phyloP scores from a whole-genome alignment of 2,797 vertebrate species.

The Scyliorhinus canicula region DNA sequence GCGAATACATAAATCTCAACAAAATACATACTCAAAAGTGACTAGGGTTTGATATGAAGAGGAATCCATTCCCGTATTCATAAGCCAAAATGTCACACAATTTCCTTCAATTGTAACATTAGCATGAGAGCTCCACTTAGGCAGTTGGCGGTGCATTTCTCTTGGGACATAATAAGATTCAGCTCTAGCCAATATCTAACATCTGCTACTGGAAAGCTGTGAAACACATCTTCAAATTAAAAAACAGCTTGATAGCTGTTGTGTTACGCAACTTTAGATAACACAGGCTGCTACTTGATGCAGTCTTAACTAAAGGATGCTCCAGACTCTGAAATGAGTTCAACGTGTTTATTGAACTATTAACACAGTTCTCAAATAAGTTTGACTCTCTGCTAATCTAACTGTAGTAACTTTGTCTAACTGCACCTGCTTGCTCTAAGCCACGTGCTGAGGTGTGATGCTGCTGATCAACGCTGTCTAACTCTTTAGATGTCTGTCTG shows the following conservation, averaged over 20 bases:
- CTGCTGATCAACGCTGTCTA: too few relatives aligned
- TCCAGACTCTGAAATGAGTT: too few relatives aligned
- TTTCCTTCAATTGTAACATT: background rate
- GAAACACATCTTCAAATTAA: background rate
- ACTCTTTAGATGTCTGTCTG: too few relatives aligned
- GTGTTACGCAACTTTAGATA: too few relatives aligned
- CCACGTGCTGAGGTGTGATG: too few relatives aligned
- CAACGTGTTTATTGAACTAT: too few relatives aligned
- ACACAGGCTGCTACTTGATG: too few relatives aligned
- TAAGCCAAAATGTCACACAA: background rate
- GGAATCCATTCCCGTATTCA: background rate
- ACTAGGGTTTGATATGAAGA: background rate
- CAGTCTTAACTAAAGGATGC: too few relatives aligned
- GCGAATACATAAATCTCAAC: background rate
- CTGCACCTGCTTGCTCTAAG: too few relatives aligned
- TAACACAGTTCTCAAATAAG: too few relatives aligned
- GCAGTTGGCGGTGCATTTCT: background rate
- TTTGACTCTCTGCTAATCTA: too few relatives aligned
- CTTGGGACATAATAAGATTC: background rate
- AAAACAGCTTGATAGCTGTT: background rate
- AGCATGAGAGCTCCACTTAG: background rate
- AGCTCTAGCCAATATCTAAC: background rate
- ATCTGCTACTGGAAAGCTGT: background rate
- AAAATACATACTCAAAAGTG: background rate
- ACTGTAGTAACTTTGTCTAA: too few relatives aligned